Percentiles rank a stretch among this genome's conserved stretches.
phyloP scores from a whole-genome alignment of 2,113 vertebrate genomes.

The Eretmochelys imbricata region DNA sequence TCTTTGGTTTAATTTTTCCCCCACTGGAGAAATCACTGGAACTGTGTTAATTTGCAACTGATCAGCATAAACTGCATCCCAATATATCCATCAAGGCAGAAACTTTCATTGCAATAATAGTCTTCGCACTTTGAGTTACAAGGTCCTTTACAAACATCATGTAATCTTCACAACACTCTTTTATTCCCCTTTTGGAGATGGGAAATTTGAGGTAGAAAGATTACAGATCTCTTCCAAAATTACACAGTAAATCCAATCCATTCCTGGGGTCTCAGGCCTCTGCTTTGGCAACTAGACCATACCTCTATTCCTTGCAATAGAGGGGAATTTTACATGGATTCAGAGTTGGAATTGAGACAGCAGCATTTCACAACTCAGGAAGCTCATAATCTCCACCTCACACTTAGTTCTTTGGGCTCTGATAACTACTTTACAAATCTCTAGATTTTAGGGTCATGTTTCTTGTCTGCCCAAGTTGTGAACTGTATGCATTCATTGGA shows the following conservation, averaged over 20 bases:
- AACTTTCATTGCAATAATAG: neutral
- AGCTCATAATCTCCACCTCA: neutral
- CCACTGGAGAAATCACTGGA: neutral
- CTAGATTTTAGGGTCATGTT: fast-evolving
- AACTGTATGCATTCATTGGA: neutral
- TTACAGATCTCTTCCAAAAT: neutral
- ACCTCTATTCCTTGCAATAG: fast-evolving
- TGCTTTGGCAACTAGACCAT: neutral
- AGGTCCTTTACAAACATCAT: neutral
- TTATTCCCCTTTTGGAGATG: neutral
- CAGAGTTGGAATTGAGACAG: neutral
- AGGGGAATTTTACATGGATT: fast-evolving
- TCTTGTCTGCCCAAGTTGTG: neutral
- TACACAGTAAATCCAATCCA: neutral
- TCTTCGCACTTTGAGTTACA: neutral
- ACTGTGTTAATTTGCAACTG: neutral
- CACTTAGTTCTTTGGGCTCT: neutral
- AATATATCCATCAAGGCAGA: neutral
- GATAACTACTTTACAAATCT: neutral
- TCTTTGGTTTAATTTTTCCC: neutral
- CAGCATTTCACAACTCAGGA: neutral
- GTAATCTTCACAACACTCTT: neutral
- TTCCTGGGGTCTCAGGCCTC: neutral
- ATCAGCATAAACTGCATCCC: neutral
- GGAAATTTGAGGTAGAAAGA: neutral